Evolutionary conservation across 2,113 vertebrate genomes (phyloP).

Genomic region (Acanthisitta chloris): DNA sequence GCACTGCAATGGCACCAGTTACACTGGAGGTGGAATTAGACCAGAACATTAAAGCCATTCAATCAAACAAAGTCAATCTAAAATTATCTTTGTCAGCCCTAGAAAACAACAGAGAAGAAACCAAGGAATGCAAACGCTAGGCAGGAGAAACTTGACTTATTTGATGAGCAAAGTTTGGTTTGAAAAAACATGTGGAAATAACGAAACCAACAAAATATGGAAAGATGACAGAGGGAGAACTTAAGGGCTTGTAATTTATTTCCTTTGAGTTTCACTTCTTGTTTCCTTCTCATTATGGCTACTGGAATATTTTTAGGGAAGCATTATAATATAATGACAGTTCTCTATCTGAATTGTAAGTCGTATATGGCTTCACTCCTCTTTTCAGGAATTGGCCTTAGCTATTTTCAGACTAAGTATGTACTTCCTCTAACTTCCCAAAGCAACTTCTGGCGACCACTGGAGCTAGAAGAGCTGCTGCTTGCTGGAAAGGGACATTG

Average conservation of each 20-base stretch:
- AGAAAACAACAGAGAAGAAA: background rate
- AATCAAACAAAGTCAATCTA: background rate
- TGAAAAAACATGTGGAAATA: background rate
- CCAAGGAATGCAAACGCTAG: background rate
- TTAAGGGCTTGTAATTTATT: background rate
- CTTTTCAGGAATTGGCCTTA: background rate
- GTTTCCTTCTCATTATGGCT: constrained; percentile 13
- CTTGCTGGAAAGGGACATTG: background rate
- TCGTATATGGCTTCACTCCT: background rate
- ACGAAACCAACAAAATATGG: background rate
- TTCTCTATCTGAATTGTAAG: background rate
- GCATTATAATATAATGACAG: background rate
- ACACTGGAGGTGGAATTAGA: background rate
- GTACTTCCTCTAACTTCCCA: background rate
- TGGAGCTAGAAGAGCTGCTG: background rate
- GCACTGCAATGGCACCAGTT: background rate
- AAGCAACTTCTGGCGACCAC: background rate
- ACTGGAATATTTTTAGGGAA: constrained; percentile 1
- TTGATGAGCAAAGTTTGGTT: background rate
- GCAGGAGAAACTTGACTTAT: background rate
- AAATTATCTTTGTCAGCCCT: background rate
- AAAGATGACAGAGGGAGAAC: background rate
- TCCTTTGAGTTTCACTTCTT: background rate
- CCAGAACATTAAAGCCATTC: background rate
- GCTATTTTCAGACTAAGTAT: background rate